Evolutionary conservation across 2,113 vertebrate genomes (phyloP), one percentile per base, ranked within the genome.

Genomic region (Henicopernis longicauda): DNA sequence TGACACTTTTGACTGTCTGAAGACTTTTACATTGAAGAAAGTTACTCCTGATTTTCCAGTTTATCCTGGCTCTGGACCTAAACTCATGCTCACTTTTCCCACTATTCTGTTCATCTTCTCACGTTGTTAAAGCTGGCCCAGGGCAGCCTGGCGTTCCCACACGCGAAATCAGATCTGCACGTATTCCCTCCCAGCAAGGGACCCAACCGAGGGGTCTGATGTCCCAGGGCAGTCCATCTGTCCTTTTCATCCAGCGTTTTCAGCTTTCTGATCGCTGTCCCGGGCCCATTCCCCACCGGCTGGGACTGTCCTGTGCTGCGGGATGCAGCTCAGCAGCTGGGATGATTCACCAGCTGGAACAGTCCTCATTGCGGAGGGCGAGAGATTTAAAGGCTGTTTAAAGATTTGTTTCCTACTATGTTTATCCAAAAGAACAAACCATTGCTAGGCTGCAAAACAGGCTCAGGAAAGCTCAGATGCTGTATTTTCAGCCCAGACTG

Each of bases 341-440:
- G 73, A 42, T 36, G 45, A 57, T 95, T 95, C 81, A 80, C 29
- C 34, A 34, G 58, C 72, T 90, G 92, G 72, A 94, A 50, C 67
- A 2, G 2, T 50, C 65, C 55, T 34, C 6, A 10, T 13, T 42
- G 42, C 0, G 5, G n/a, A 47, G 85, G 79, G 38, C 2, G 57
- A 86, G 78, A 90, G 90, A 80, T 93, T 96, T 88, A 86, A 87
- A 44, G 82, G 90, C 92, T 92, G 92, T 10, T 72, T 40, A 18
- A 61, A 59, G 58, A 80, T 92, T 83, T 77, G 66, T 90, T 94
- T 88, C 88, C 82, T 32, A 40, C 88, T 72, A 80, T 65, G 85
- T 40, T 57, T 49, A 47, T 92, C 94, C 94, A 90, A 65, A 72
- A 10, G 85, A 65, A 58, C 76, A 73, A 78, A 77, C 23, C 54